Conservation (phyloP, 1,140 invertebrate species). For the Neuroterus valhalla region DNA sequence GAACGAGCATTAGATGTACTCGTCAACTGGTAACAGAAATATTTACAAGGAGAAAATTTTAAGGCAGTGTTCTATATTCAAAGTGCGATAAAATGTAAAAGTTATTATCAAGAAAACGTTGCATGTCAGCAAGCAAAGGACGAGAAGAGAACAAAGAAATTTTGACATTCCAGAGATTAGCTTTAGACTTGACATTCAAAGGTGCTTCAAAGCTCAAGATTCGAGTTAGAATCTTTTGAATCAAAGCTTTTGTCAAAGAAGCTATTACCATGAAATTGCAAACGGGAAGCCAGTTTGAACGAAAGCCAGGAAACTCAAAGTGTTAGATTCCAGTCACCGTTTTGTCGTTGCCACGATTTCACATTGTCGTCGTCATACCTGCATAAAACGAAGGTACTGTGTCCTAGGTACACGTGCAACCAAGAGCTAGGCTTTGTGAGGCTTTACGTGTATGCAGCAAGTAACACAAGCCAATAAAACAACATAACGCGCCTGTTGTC, state of each 20-base stretch:
- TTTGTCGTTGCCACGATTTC: conserved; percentile 39
- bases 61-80: conserved; percentile 4
- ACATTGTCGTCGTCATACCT: conserved; percentile 35
- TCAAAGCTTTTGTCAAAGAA: conserved; percentile 13
- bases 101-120: background rate
- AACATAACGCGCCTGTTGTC: conserved; percentile 49
- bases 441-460: conserved; percentile 52
- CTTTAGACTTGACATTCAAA: conserved; percentile 8
- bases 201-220: conserved; percentile 17
- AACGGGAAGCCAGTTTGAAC: conserved; percentile 26
- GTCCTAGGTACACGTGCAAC: background rate
- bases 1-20: background rate
- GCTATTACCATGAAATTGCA: conserved; percentile 30
- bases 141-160: conserved; percentile 1
- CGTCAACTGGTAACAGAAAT: conserved; percentile 26
- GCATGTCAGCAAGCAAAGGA: background rate
- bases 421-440: conserved; percentile 31
- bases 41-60: conserved; percentile 14
- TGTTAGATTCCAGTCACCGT: conserved; percentile 42
- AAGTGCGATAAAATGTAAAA: conserved; percentile 8
- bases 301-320: conserved; percentile 43
- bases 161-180: conserved; percentile 21
- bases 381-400: background rate
- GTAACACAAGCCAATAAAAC: conserved; percentile 44
- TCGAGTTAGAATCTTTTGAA: conserved; percentile 2